Evolutionary conservation across 2,113 vertebrate genomes (phyloP).

Genomic region (Notothenia coriiceps): DNA sequence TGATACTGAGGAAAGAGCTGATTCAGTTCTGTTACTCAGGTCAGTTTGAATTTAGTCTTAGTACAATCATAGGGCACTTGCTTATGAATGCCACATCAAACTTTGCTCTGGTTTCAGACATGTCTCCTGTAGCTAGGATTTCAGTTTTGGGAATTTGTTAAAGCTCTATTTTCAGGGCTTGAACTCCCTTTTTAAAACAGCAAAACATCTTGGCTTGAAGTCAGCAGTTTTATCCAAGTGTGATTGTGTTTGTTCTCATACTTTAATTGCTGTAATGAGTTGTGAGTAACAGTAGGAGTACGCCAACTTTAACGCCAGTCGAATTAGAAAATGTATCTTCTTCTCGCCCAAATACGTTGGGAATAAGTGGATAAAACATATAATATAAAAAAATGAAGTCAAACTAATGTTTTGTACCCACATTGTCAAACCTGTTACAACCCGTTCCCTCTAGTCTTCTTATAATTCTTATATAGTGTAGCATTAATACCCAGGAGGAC

Average conservation of each 20-base stretch:
- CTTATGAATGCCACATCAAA: background rate
- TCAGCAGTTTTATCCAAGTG: background rate
- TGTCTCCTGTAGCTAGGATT: background rate
- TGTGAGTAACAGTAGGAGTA: background rate
- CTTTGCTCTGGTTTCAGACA: constrained; percentile 7
- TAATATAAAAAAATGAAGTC: background rate
- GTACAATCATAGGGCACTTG: background rate
- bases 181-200: background rate
- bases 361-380: too few relatives aligned
- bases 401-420: constrained; percentile 9
- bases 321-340: background rate
- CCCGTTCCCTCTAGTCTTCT: constrained; percentile 11
- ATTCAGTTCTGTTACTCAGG: background rate
- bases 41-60: background rate
- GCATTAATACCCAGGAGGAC: background rate
- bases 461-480: constrained; percentile 6
- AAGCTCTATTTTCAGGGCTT: constrained; percentile 36
- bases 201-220: background rate
- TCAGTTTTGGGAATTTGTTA: constrained; percentile 4
- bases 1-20: background rate
- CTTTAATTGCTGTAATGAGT: background rate
- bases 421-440: constrained; percentile 3
- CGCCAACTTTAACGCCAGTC: background rate
- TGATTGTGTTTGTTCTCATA: constrained; percentile 16
- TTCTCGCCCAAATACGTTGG: too few relatives aligned